Evolutionary conservation across 1,140 invertebrate genomes (phyloP).

Genomic region (Brachionus rotundiformis): DNA sequence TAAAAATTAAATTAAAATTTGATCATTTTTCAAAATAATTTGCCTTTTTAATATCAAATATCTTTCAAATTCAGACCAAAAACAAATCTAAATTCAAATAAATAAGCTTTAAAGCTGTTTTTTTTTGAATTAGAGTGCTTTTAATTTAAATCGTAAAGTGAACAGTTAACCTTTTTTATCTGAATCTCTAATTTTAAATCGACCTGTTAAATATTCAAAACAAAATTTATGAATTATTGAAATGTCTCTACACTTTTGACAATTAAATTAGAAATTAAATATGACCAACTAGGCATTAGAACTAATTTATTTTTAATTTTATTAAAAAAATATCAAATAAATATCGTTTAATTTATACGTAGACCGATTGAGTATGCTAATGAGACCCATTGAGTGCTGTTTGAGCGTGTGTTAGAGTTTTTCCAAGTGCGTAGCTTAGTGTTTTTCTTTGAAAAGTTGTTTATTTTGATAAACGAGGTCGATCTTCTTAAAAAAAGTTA

Average conservation of each 20-base stretch:
- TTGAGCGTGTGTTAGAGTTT: not conserved
- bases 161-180: slow-evolving; percentile 1
- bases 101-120: slow-evolving; percentile 6
- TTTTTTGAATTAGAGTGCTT: not conserved
- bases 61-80: not conserved
- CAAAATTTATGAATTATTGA: slow-evolving; percentile 1
- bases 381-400: not conserved
- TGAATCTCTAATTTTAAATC: not conserved
- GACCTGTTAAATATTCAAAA: not conserved
- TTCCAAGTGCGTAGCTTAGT: not conserved
- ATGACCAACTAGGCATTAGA: slow-evolving; percentile 4
- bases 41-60: not conserved
- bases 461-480: slow-evolving; percentile 6
- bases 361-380: slow-evolving; percentile 6
- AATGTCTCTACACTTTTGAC: slow-evolving; percentile 13
- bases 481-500: not conserved
- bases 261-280: slow-evolving; percentile 2
- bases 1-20: not conserved
- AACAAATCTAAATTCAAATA: not conserved
- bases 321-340: slow-evolving; percentile 16
- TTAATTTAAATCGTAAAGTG: slow-evolving; percentile 15
- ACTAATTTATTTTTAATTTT: slow-evolving; percentile 18
- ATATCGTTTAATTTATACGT: slow-evolving; percentile 7
- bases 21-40: not conserved
- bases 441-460: not conserved